These are phyloP conservation scores for Haliclona indistincta DNA, from an alignment of 37 sponge, comb jelly and placozoan species.

Conservation along the genomic window DNA sequence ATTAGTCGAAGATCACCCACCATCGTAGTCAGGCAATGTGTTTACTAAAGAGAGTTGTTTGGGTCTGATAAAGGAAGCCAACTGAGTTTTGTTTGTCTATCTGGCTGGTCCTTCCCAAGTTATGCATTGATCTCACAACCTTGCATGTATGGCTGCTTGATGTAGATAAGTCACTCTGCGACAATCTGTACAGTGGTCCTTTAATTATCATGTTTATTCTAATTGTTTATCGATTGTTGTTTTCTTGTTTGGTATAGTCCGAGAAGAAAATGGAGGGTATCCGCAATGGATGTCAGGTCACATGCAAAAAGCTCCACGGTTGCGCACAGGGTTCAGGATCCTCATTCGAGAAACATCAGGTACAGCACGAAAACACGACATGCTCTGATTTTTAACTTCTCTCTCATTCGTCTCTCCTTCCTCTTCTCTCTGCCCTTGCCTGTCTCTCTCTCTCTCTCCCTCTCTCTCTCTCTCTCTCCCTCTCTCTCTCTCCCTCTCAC, in stretches of 20 bases:
- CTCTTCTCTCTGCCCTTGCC: too few species aligned
- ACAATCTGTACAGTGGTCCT: not conserved
- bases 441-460: too few species aligned
- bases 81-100: too few species aligned
- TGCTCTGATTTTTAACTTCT: too few species aligned
- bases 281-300: slow-evolving; percentile 39
- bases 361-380: not conserved
- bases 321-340: slow-evolving; percentile 52
- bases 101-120: too few species aligned
- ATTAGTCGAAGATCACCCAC: not conserved
- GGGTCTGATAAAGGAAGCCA: too few species aligned
- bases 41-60: too few species aligned
- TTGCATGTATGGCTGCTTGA: not conserved
- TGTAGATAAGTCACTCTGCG: not conserved
- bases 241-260: slow-evolving; percentile 9
- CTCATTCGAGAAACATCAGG: slow-evolving; percentile 68
- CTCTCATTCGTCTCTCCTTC: not conserved
- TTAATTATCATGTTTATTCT: not conserved
- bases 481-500: too few species aligned
- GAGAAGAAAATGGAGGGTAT: slow-evolving; percentile 74
- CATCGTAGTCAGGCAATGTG: too few species aligned
- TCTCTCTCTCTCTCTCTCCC: too few species aligned
- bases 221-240: not conserved
- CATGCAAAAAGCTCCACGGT: slow-evolving; percentile 43
- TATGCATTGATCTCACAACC: not conserved